Percentiles rank a stretch among this genome's conserved stretches.
Evolutionary conservation across 2,797 vertebrate genomes (phyloP).

Genomic region (Syngnathus acus): DNA sequence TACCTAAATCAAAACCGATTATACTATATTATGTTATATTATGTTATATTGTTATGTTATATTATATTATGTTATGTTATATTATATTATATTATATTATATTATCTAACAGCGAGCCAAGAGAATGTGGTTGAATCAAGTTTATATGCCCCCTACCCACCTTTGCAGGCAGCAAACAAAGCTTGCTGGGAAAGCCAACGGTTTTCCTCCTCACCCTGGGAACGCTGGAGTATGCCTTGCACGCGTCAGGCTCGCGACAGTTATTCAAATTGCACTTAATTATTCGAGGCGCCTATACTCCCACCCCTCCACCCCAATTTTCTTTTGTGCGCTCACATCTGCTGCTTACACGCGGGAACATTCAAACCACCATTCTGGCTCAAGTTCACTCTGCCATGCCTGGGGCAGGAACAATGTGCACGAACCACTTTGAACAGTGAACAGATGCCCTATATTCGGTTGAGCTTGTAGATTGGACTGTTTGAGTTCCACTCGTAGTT

Average conservation of each 20-base stretch:
- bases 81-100: background rate
- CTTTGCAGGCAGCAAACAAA: constrained; percentile 16
- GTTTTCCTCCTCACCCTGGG: constrained; percentile 51
- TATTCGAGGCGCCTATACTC: constrained; percentile 43
- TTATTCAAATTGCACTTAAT: constrained; percentile 73
- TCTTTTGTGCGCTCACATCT: constrained; percentile 66
- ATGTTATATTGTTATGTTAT: no score
- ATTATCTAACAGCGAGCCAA: background rate
- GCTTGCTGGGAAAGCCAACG: constrained; percentile 50
- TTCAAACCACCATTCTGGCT: constrained; percentile 36
- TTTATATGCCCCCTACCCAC: constrained; percentile 27
- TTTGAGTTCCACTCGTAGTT: background rate
- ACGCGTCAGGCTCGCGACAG: constrained; percentile 74
- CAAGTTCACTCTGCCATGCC: constrained; percentile 9
- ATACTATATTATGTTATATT: no score
- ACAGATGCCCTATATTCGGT: background rate
- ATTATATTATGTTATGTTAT: no score
- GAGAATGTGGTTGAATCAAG: background rate
- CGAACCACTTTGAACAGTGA: background rate
- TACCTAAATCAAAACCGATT: no score
- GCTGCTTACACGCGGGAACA: constrained; percentile 53
- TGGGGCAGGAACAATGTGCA: background rate
- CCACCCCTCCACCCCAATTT: background rate
- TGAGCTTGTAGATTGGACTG: background rate
- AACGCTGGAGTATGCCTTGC: constrained; percentile 59